phyloP scores from a whole-genome alignment of 2,888 invertebrate genomes.

The Euzetes globulus region DNA sequence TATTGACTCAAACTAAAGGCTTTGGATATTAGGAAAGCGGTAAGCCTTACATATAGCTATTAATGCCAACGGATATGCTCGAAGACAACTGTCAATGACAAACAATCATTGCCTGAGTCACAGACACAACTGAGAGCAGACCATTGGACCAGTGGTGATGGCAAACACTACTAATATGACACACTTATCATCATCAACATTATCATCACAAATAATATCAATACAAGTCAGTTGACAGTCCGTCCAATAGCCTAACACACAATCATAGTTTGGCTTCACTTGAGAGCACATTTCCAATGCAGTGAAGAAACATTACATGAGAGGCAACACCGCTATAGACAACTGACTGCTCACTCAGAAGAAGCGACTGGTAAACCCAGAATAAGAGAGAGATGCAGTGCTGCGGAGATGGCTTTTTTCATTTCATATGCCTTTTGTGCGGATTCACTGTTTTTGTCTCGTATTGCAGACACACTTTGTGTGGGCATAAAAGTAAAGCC shows the following conservation, averaged over 20 bases:
- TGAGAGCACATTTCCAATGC: slow-evolving; percentile 28
- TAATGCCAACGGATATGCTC: slow-evolving; percentile 24
- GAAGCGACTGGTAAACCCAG: not conserved
- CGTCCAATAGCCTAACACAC: not conserved
- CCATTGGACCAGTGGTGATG: not conserved
- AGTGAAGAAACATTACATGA: slow-evolving; percentile 29
- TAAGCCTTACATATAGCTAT: slow-evolving; percentile 17
- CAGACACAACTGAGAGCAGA: not conserved
- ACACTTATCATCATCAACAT: slow-evolving; percentile 22
- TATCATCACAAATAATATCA: slow-evolving; percentile 28
- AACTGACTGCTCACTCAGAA: not conserved
- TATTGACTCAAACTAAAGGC: slow-evolving; percentile 14
- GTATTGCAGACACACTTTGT: not conserved
- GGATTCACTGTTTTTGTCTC: not conserved
- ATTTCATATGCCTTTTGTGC: slow-evolving; percentile 2
- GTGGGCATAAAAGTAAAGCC: not conserved
- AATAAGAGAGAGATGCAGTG: not conserved
- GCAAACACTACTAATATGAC: slow-evolving; percentile 21
- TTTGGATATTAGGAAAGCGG: slow-evolving; percentile 24
- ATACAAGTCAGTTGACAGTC: slow-evolving; percentile 21
- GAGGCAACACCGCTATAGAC: not conserved
- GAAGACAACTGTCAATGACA: slow-evolving; percentile 29
- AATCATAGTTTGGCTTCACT: slow-evolving; percentile 28
- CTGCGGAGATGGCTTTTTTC: not conserved
- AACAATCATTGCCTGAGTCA: slow-evolving; percentile 23